Percentiles rank a stretch among this genome's conserved stretches.
phyloP scores from a whole-genome alignment of 2,797 vertebrate genomes.

The Lithobates sylvaticus region DNA sequence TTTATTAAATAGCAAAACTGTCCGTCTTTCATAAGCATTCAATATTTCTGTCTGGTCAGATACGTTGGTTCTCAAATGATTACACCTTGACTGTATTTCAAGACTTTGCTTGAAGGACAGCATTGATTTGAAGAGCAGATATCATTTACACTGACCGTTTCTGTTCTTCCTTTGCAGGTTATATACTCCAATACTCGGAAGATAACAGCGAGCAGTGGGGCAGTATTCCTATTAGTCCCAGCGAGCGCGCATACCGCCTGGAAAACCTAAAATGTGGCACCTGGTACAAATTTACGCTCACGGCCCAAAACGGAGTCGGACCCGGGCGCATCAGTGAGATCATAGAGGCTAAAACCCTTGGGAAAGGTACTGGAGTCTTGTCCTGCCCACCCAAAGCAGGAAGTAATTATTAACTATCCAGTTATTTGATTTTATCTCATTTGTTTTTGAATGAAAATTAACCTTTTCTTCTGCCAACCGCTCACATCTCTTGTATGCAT shows the following conservation, averaged over 20 bases:
- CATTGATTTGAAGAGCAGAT: no score
- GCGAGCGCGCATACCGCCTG: constrained; percentile 93
- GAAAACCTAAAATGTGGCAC: constrained; percentile 97
- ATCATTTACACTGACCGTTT: no score
- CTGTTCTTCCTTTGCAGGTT: constrained; percentile 78
- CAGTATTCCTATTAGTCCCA: constrained; percentile 97
- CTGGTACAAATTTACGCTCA: constrained; percentile 98
- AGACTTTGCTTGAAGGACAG: no score
- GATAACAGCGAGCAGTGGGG: constrained; percentile 99
- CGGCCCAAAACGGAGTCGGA: constrained; percentile 96
- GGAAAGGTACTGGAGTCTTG: constrained; percentile 84
- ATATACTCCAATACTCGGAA: constrained; percentile 96
- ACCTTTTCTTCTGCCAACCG: not conserved
- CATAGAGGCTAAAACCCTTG: constrained; percentile 97
- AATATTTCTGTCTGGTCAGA: no score
- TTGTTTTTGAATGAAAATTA: not conserved
- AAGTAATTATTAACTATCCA: constrained; percentile 60
- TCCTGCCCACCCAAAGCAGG: constrained; percentile 60
- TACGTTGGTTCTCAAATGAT: no score
- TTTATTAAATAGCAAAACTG: no score
- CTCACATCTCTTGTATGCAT: not conserved
- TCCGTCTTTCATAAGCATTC: no score
- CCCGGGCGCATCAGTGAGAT: constrained; percentile 98
- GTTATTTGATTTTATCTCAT: constrained; percentile 36
- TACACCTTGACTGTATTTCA: no score